A percentile compares a stretch with the other conserved stretches of the same genome.
phyloP scores from a whole-genome alignment of 2,113 vertebrate genomes.

The Seriola dumerili region DNA sequence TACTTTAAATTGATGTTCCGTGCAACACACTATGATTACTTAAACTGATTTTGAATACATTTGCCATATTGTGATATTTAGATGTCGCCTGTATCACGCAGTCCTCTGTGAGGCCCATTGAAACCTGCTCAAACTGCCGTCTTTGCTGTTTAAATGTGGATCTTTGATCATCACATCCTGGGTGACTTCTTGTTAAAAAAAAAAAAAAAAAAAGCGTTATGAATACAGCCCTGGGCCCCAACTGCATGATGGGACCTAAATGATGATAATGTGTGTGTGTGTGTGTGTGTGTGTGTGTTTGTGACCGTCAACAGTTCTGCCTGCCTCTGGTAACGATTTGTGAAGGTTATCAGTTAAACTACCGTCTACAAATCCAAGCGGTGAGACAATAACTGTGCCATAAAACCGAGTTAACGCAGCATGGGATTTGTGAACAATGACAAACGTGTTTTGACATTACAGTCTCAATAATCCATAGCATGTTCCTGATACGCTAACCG shows the following conservation, averaged over 20 bases:
- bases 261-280: neutral
- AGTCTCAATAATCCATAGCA: constrained; percentile 9
- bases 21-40: too few species aligned
- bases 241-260: constrained; percentile 32
- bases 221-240: constrained; percentile 47
- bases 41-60: too few species aligned
- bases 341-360: constrained; percentile 25
- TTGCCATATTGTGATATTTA: too few species aligned
- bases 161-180: neutral
- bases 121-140: neutral
- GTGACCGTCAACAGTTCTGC: neutral
- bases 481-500: neutral
- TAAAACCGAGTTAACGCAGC: constrained; percentile 30
- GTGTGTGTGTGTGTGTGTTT: constrained; percentile 27
- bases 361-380: constrained; percentile 5
- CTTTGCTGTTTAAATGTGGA: neutral
- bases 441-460: neutral
- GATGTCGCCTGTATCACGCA: too few species aligned
- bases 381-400: constrained; percentile 36
- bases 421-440: constrained; percentile 10
- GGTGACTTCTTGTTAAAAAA: neutral
- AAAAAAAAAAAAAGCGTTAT: constrained; percentile 18
- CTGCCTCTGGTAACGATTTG: constrained; percentile 15
- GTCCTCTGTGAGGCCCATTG: too few species aligned
- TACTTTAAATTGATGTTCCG: too few species aligned